Base-by-base conservation (phyloP, 2,888 invertebrate genomes). In the Mayetiola destructor region DNA sequence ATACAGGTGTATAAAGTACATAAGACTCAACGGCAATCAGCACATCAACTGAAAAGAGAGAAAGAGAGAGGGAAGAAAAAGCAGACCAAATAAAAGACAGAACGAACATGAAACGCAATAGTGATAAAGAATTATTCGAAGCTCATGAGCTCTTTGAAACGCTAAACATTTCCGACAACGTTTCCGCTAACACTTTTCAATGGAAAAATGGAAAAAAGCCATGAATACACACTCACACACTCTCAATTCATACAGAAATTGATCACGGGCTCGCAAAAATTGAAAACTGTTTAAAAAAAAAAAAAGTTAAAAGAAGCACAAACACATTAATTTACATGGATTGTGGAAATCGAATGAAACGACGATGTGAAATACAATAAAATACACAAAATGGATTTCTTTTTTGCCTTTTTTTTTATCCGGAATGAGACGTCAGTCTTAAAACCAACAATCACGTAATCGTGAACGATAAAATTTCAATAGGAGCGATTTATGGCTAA, bases 161-260 rank as follows among this genome's bases (percentile, higher is more conserved):
- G 27, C 42, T 42, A 42, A 42, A 42, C 27, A 48, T 48, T 48
- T 48, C 27, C 48, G 48, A 48, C 42, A 48, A 48, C 48, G 27
- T 48, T 48, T 48, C 48, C 48, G 48, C 27, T 48, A 14, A 48
- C 48, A 48, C 48, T 48, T 14, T 16, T 27, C 27, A 2, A n/a
- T n/a, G 2, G n/a, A 27, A n/a, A 27, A n/a, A n/a, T n/a, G n/a
- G n/a, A 48, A 48, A 48, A 42, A 23, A 23, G 23, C 48, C n/a
- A 48, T 27, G 48, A 27, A 23, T 27, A 48, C 29, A 21, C 14
- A n/a, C n/a, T n/a, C n/a, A n/a, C n/a, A n/a, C n/a, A n/a, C n/a
- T n/a, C n/a, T n/a, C n/a, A n/a, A n/a, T n/a, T n/a, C n/a, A n/a
- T n/a, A n/a, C n/a, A n/a, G n/a, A n/a, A n/a, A n/a, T n/a, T n/a